Evolutionary conservation across 2,888 invertebrate species (phyloP).

Genomic region (Drymonia ruficornis): DNA sequence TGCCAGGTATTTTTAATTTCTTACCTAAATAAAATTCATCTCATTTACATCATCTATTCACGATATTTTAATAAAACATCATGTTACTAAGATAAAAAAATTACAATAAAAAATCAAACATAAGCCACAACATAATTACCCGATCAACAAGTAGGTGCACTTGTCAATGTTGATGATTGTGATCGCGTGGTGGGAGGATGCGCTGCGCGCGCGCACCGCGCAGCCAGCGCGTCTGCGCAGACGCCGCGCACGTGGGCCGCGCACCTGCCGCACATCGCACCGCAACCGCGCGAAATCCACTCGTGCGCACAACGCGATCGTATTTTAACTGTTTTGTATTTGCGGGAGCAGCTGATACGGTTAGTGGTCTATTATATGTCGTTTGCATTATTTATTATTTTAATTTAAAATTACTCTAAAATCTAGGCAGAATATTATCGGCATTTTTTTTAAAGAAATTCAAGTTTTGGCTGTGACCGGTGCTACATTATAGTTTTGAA

Average conservation of each 20-base stretch:
- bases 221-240: slow-evolving; percentile 30
- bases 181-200: slow-evolving; percentile 38
- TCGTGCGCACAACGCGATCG: slow-evolving; percentile 5
- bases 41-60: no score
- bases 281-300: neutral
- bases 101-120: neutral
- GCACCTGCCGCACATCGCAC: slow-evolving; percentile 17
- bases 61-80: neutral
- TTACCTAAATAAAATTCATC: no score
- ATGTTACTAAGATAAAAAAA: neutral
- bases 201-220: no score
- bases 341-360: slow-evolving; percentile 18
- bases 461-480: no score
- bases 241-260: slow-evolving; percentile 23
- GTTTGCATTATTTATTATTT: neutral
- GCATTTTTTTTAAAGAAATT: no score
- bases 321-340: neutral
- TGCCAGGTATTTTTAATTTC: no score
- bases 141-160: neutral
- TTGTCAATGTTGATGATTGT: slow-evolving; percentile 12
- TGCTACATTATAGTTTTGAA: no score
- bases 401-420: no score
- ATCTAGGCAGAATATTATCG: no score
- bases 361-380: slow-evolving; percentile 18
- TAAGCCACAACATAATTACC: neutral